Percentiles rank a stretch among this genome's conserved stretches.
Conservation (phyloP, 2,888 invertebrate genomes). For the Netelia virgata region DNA sequence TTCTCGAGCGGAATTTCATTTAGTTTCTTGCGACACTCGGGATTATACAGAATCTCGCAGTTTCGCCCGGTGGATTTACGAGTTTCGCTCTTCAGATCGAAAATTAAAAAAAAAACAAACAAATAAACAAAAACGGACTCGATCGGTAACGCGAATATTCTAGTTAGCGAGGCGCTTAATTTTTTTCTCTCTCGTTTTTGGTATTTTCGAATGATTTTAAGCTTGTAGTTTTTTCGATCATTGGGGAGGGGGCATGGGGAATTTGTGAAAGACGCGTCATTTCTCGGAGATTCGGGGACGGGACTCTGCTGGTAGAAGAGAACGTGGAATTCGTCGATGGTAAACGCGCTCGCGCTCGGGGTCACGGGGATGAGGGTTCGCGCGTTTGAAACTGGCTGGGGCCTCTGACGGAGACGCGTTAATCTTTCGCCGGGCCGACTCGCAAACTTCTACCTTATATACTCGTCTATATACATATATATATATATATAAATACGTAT, state of each 20-base stretch:
- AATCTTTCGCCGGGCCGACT: constrained; percentile 58
- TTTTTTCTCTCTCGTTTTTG: too few species aligned
- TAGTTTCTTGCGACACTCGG: neutral
- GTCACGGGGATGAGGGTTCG: constrained; percentile 18
- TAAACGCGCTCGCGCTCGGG: constrained; percentile 27
- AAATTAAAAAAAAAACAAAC: too few species aligned
- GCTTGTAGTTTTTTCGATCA: too few species aligned
- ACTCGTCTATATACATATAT: neutral
- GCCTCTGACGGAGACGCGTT: constrained; percentile 56
- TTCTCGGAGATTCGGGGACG: neutral
- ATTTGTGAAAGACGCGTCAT: constrained; percentile 48
- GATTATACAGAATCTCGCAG: too few species aligned
- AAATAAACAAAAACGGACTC: too few species aligned
- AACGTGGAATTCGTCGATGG: constrained; percentile 36
- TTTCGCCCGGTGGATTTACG: too few species aligned
- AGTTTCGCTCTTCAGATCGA: too few species aligned
- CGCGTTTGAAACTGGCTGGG: constrained; percentile 9
- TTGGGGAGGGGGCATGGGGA: constrained; percentile 3
- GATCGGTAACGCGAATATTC: too few species aligned
- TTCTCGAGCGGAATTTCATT: constrained; percentile 18
- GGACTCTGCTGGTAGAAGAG: neutral
- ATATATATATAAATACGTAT: neutral
- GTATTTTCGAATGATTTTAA: too few species aligned
- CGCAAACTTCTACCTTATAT: constrained; percentile 29
- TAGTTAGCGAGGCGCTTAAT: too few species aligned